These are phyloP conservation scores for Eulemur rubriventer DNA, from an alignment of 2,797 vertebrate species.

Conservation along the genomic window DNA sequence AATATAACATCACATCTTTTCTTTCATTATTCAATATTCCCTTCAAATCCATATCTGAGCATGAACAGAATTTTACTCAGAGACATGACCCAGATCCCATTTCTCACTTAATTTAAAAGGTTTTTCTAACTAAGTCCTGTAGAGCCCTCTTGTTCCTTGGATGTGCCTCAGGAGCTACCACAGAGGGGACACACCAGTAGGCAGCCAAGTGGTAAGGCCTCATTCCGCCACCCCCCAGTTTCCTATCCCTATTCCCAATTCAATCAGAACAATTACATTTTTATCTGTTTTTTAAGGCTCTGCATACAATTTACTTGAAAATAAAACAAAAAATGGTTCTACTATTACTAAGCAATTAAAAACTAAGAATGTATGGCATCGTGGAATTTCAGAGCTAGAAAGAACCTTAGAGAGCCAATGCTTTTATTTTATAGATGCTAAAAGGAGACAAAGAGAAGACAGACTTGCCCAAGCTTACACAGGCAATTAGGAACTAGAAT, in stretches of 20 bases:
- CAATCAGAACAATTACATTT: background rate
- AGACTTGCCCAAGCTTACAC: background rate
- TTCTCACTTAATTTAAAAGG: background rate
- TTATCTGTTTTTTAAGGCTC: conserved; percentile 19
- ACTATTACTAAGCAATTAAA: conserved; percentile 23
- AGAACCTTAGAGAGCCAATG: background rate
- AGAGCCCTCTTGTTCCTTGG: background rate
- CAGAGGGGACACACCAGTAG: background rate
- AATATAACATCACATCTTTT: background rate
- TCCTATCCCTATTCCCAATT: background rate
- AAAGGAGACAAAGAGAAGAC: conserved; percentile 16
- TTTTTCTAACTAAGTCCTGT: background rate
- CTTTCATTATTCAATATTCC: conserved; percentile 37
- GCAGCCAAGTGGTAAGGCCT: background rate
- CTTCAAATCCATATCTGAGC: conserved; percentile 12
- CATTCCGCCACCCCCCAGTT: background rate
- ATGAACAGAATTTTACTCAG: conserved; percentile 34
- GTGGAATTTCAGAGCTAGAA: conserved; percentile 4
- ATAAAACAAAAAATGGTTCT: conserved; percentile 9
- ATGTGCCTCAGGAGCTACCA: background rate
- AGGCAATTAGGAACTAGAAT: background rate
- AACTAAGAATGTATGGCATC: background rate
- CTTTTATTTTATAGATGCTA: background rate
- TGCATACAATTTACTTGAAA: conserved; percentile 40
- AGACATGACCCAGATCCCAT: background rate